Evolutionary conservation across 1,140 invertebrate species (phyloP).

Genomic region (Zophobas morio): DNA sequence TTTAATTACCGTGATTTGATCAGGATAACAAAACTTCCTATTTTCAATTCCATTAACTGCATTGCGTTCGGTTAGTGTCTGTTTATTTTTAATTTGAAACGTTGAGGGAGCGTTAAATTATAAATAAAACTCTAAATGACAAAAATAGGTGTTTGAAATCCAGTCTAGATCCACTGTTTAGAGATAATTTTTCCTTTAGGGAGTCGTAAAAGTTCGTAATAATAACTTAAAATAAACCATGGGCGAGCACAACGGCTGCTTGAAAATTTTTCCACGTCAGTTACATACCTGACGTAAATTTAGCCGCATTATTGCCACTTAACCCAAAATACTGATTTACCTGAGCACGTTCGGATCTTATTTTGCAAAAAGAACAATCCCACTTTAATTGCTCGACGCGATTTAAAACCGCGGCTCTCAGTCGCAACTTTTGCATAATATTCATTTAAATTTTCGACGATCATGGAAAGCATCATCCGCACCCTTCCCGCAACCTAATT

Average conservation of each 20-base stretch:
- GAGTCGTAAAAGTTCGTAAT: conserved; percentile 25
- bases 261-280: conserved; percentile 15
- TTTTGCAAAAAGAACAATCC: conserved; percentile 24
- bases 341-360: neutral
- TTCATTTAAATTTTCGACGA: conserved; percentile 42
- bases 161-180: conserved; percentile 31
- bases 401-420: conserved; percentile 35
- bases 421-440: conserved; percentile 36
- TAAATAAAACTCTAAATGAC: conserved; percentile 40
- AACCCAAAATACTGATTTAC: conserved; percentile 18
- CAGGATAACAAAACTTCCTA: conserved; percentile 31
- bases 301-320: conserved; percentile 19
- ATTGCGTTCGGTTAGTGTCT: conserved; percentile 17
- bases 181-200: conserved; percentile 42
- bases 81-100: conserved; percentile 41
- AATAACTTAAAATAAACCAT: conserved; percentile 32
- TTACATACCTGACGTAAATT: conserved; percentile 22
- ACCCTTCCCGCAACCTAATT: conserved; percentile 40
- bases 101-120: conserved; percentile 33
- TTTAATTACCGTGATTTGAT: conserved; percentile 19
- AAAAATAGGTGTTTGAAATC: conserved; percentile 39
- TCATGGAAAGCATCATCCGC: conserved; percentile 33
- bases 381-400: conserved; percentile 19
- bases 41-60: conserved; percentile 28
- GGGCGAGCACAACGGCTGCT: conserved; percentile 5